Percentiles rank a stretch among this genome's conserved stretches.
These are phyloP conservation scores for Acrobeloides nanus DNA, from an alignment of 2,888 invertebrate genomes.

Conservation along the genomic window DNA sequence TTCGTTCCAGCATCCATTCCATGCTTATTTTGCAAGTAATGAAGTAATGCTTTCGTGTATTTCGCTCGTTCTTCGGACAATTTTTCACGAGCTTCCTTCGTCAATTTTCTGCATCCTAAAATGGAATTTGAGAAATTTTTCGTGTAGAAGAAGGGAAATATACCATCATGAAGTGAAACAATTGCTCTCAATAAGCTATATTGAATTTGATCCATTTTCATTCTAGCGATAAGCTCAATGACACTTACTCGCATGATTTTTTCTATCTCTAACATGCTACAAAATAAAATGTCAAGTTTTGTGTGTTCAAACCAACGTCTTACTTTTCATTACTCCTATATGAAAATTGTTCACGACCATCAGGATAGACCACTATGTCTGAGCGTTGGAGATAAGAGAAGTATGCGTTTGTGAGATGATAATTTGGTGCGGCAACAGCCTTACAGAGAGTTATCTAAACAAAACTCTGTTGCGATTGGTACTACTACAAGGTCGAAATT, in stretches of 20 bases:
- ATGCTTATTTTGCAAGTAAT: slow-evolving; percentile 16
- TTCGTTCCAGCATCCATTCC: slow-evolving; percentile 9
- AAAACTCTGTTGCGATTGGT: too few species aligned
- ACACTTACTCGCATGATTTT: slow-evolving; percentile 10
- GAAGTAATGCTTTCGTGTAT: slow-evolving; percentile 10
- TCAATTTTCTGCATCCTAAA: slow-evolving; percentile 10
- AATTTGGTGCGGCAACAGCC: neutral
- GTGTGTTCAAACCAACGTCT: too few species aligned
- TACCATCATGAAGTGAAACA: slow-evolving; percentile 14
- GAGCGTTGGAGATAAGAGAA: slow-evolving; percentile 10
- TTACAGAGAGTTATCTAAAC: neutral
- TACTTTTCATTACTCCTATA: slow-evolving; percentile 6
- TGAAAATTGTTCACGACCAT: slow-evolving; percentile 10
- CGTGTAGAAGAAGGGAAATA: neutral
- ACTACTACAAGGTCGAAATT: too few species aligned
- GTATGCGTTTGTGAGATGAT: slow-evolving; percentile 4
- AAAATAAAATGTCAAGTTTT: too few species aligned
- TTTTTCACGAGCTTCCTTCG: slow-evolving; percentile 6
- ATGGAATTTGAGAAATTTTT: neutral
- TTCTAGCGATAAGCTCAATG: slow-evolving; percentile 5
- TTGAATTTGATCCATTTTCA: slow-evolving; percentile 16
- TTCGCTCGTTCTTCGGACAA: slow-evolving; percentile 9
- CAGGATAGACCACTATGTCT: slow-evolving; percentile 12
- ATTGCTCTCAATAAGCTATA: slow-evolving; percentile 14
- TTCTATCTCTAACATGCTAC: slow-evolving; percentile 12